Conservation (phyloP, 2,888 invertebrate species). For the Caenorhabditis macrosperma region DNA sequence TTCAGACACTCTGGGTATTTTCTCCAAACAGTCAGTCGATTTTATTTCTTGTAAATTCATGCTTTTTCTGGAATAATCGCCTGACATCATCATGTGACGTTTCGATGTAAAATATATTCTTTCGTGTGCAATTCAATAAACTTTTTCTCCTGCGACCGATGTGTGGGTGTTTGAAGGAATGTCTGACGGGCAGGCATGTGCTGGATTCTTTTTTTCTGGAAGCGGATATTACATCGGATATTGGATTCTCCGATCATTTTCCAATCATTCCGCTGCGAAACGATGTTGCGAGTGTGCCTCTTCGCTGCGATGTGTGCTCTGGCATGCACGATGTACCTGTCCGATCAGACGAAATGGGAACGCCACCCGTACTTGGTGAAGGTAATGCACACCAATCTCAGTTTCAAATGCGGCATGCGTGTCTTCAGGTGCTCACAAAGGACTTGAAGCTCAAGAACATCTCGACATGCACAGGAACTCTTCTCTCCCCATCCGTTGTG, state of each 20-base stretch:
- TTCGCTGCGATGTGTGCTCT: slow-evolving; percentile 7
- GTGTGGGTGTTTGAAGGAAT: slow-evolving; percentile 53
- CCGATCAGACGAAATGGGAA: slow-evolving; percentile 39
- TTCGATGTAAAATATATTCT: slow-evolving; percentile 5
- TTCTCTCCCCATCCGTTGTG: slow-evolving; percentile 51
- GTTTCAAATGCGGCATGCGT: neutral
- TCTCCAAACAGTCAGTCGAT: slow-evolving; percentile 17
- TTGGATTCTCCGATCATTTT: too few species aligned
- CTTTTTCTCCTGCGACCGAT: slow-evolving; percentile 18
- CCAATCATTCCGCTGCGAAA: slow-evolving; percentile 41
- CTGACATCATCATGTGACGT: neutral
- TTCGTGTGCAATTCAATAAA: slow-evolving; percentile 20
- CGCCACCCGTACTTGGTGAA: slow-evolving; percentile 57
- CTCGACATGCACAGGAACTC: slow-evolving; percentile 54
- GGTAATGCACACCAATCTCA: neutral
- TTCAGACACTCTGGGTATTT: slow-evolving; percentile 27
- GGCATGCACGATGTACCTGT: slow-evolving; percentile 30
- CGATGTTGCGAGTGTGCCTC: slow-evolving; percentile 19
- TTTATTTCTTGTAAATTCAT: slow-evolving; percentile 5
- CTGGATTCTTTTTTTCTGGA: slow-evolving; percentile 36
- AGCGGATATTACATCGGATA: slow-evolving; percentile 35
- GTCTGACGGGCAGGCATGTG: slow-evolving; percentile 13
- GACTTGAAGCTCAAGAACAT: slow-evolving; percentile 22
- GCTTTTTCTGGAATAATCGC: neutral
- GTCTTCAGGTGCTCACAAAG: slow-evolving; percentile 38